Percentiles rank a stretch among this genome's conserved stretches.
These are phyloP conservation scores for Trigoniulus corallinus DNA, from an alignment of 1,140 invertebrate genomes.

Conservation along the genomic window DNA sequence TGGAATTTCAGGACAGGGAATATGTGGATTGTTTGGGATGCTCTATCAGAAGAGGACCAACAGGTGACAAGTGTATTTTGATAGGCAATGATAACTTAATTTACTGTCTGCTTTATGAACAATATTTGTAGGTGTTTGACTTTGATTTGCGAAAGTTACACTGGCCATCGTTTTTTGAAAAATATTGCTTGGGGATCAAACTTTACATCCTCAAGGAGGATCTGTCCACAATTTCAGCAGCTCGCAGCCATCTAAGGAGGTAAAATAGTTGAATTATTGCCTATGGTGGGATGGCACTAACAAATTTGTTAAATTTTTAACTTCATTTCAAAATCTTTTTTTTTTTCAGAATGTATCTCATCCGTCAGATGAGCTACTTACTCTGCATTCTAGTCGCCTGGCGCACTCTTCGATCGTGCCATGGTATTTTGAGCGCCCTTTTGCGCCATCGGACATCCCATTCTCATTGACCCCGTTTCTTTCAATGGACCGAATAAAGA, in stretches of 20 bases:
- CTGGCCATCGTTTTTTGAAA: not conserved
- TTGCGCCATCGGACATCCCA: too few relatives aligned
- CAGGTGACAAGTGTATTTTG: slow-evolving; percentile 23
- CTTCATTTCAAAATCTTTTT: too few relatives aligned
- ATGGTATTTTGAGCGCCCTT: too few relatives aligned
- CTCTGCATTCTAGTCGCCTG: not conserved
- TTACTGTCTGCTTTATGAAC: not conserved
- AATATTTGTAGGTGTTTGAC: not conserved
- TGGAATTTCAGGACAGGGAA: slow-evolving; percentile 68
- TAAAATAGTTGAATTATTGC: too few relatives aligned
- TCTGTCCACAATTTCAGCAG: not conserved
- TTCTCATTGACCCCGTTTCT: too few relatives aligned
- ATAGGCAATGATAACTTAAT: too few relatives aligned
- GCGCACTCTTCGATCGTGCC: too few relatives aligned
- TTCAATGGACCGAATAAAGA: too few relatives aligned
- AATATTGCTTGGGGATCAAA: not conserved
- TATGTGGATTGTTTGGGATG: slow-evolving; percentile 38
- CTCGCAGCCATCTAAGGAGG: not conserved
- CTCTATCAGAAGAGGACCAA: slow-evolving; percentile 41
- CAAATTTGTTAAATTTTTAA: not conserved
- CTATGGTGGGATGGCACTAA: not conserved
- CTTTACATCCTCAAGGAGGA: slow-evolving; percentile 2
- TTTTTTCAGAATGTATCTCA: not conserved
- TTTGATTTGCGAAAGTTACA: not conserved
- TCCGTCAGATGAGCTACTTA: not conserved